Percentiles rank a stretch among this genome's conserved stretches.
These are phyloP conservation scores for Pontoporia blainvillei DNA, from an alignment of 2,113 vertebrate genomes.

Conservation along the genomic window DNA sequence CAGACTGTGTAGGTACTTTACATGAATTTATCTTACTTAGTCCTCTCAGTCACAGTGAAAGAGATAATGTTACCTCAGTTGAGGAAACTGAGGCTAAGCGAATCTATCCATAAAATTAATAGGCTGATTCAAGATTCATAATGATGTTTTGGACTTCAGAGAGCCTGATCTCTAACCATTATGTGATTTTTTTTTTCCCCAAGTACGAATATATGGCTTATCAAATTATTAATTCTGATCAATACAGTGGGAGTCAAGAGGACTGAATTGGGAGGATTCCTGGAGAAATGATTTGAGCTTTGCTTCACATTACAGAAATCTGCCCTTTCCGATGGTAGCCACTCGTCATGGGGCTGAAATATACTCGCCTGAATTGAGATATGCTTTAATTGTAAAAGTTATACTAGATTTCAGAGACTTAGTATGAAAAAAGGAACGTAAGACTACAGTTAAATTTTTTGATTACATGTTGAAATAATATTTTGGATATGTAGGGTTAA, in stretches of 20 bases:
- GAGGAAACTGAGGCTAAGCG: not conserved
- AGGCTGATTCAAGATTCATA: not conserved
- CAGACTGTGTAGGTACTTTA: not conserved
- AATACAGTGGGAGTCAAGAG: not conserved
- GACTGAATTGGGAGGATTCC: not conserved
- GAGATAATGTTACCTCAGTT: not conserved
- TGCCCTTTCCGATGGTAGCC: not conserved
- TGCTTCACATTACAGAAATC: not conserved
- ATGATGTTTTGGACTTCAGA: not conserved
- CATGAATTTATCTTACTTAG: not conserved
- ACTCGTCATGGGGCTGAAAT: not conserved
- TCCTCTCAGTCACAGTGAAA: not conserved
- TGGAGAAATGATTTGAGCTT: not conserved
- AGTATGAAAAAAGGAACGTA: not conserved
- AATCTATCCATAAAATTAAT: not conserved
- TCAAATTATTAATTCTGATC: not conserved
- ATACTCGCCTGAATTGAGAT: not conserved
- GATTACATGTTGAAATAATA: not conserved
- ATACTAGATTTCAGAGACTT: not conserved
- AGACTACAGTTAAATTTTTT: not conserved
- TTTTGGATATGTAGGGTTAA: not conserved
- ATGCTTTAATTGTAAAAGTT: not conserved
- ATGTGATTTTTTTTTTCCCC: not conserved
- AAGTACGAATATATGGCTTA: not conserved
- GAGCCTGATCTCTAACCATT: not conserved